A percentile compares a stretch with the other conserved stretches of the same genome.
These are phyloP conservation scores for Apis cerana DNA, from an alignment of 1,140 invertebrate species.

Conservation along the genomic window DNA sequence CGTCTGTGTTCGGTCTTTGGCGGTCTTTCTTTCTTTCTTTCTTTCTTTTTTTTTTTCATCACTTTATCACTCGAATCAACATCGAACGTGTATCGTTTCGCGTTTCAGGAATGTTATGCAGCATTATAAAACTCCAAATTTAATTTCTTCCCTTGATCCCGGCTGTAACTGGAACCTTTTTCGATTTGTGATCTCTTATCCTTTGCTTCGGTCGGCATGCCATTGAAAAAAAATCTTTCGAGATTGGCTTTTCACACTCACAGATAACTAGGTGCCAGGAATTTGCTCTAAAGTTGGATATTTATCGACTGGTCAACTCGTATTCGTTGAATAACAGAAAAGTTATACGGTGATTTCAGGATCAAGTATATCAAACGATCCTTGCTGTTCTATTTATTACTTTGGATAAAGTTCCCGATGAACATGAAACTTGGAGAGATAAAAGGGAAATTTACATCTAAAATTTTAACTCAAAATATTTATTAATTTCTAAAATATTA, in stretches of 20 bases:
- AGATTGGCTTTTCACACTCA: slow-evolving; percentile 29
- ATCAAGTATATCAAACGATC: not conserved
- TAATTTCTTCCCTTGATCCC: slow-evolving; percentile 32
- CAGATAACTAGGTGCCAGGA: slow-evolving; percentile 17
- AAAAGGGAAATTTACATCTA: too few relatives aligned
- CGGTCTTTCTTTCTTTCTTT: not conserved
- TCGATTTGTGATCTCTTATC: not conserved
- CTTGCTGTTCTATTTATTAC: not conserved
- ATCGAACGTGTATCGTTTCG: slow-evolving; percentile 36
- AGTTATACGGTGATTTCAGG: not conserved
- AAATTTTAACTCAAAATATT: too few relatives aligned
- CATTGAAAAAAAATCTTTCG: slow-evolving; percentile 14
- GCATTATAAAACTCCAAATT: slow-evolving; percentile 53
- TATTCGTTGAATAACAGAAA: not conserved
- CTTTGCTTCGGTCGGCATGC: not conserved
- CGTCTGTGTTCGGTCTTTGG: not conserved
- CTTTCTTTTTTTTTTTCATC: not conserved
- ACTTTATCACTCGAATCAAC: slow-evolving; percentile 4
- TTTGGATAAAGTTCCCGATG: too few relatives aligned
- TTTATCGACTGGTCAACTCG: slow-evolving; percentile 29
- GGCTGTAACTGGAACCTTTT: slow-evolving; percentile 30
- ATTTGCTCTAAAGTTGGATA: slow-evolving; percentile 34
- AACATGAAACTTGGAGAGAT: too few relatives aligned
- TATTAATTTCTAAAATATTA: too few relatives aligned
- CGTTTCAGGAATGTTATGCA: slow-evolving; percentile 45